Evolutionary conservation across 2,797 vertebrate species (phyloP), one percentile per base, ranked within the genome.

Genomic region (Karalla daura): DNA sequence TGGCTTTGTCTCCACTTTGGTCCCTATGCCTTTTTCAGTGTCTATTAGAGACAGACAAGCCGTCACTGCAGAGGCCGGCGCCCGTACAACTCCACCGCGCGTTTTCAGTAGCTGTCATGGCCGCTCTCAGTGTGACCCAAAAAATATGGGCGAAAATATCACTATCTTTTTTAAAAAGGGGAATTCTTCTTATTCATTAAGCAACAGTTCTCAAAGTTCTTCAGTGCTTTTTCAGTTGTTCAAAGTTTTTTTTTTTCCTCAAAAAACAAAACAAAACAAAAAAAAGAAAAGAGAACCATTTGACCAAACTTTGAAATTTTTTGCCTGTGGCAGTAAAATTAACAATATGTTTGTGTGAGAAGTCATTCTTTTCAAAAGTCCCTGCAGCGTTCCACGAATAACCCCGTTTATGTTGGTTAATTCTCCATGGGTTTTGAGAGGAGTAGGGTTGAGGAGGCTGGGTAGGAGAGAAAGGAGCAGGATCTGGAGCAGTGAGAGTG

Each of bases 351-450:
- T 96, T 94, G n/a, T 93, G 89, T 93, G 89, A 87, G 86, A 94
- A 95, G 95, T 95, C 89, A 86, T 90, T 88, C 90, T 91, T 89
- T 91, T 93, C 82, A 91, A 93, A 94, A 93, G 93, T 96, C 96
- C 96, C 95, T 95, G 96, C 96, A 97, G 95, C 93, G 86, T 94
- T 97, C 94, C 91, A 92, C 92, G 91, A 91, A 93, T 94, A 94
- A 95, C 95, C 96, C 96, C 95, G 77, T 89, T 87, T 92, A n/a
- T n/a, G 95, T 92, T 91, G 84, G 94, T 95, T 96, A 94, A 93
- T 93, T 97, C 97, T 98, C 97, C 94, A 92, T 95, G 95, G 95
- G 94, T 95, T 81, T 86, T 73, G 2, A 64, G 66, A 82, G 87
- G 79, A 88, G 80, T 25, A 63, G 83, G 88, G 77, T 76, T 55